Conservation (phyloP, 2,888 invertebrate genomes). For the Scaptomyza reducta region DNA sequence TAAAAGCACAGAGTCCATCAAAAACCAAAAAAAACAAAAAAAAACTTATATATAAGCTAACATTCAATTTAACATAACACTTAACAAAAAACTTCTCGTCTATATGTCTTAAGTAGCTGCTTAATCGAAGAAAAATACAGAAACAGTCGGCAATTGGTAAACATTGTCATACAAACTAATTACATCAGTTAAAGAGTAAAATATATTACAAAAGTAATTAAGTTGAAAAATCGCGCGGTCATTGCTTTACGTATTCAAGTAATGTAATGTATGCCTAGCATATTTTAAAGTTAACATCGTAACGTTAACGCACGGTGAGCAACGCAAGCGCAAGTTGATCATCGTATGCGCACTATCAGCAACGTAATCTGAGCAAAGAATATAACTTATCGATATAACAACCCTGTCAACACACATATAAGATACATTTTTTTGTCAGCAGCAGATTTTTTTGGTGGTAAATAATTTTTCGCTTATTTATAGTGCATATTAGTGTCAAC, state of each 20-base stretch:
- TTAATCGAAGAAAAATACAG: not conserved
- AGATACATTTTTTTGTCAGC: constrained; percentile 68
- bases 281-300: not conserved
- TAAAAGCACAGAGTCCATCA: not conserved
- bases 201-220: not conserved
- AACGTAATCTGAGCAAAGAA: constrained; percentile 5
- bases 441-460: constrained; percentile 65
- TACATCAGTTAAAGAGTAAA: not conserved
- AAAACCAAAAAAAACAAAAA: not conserved
- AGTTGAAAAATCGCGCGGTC: constrained; percentile 1
- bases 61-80: not conserved
- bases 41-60: not conserved
- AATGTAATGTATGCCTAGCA: no score
- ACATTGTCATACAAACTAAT: not conserved
- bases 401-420: constrained; percentile 46
- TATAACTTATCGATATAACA: constrained; percentile 35
- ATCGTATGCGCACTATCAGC: constrained; percentile 16
- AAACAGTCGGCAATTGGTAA: not conserved
- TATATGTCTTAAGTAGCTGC: not conserved
- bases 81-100: not conserved
- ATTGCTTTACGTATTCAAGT: not conserved
- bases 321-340: constrained; percentile 16
- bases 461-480: constrained; percentile 55
- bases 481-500: constrained; percentile 46
- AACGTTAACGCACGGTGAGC: constrained; percentile 5